Base-by-base conservation (phyloP, 2,888 invertebrate species). In the Agrotis exclamationis region DNA sequence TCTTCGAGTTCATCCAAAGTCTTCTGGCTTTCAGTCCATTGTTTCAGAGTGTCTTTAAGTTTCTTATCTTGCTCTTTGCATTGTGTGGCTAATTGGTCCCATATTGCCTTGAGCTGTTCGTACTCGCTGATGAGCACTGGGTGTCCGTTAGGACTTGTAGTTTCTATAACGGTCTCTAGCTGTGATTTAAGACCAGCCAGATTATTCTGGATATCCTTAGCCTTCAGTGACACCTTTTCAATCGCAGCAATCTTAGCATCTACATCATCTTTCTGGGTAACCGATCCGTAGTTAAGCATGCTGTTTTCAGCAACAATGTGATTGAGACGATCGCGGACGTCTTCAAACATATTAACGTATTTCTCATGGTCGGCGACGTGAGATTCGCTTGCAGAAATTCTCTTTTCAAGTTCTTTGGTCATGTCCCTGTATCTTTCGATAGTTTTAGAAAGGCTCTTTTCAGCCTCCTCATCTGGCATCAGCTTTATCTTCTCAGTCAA, bases 331-430 rank as follows among this genome's bases (percentile, higher is more conserved):
- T 99, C 99, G 58, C 98, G 97, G 54, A 98, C 97, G 86, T 98
- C 98, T 92, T 99, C 99, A 84, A 98, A 97, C 64, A 97, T 97
- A 90, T 98, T 98, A 45, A 98, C 97, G 86, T 98, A 99, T 60
- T 97, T 97, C 91, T 99, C 99, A 89, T 99, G 99, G 88, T 98
- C 98, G 0, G 96, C 89, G 0, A 99, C 98, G 85, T 98, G 97
- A 74, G 97, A 97, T 87, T 98, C 98, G 44, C 97, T 97, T 6
- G 96, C 93, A 20, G 94, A 93, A 53, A 98, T 97, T 84, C 98
- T 96, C 58, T 97, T 97, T 68, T 97, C 96, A 0, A 98, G 97
- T 86, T 97, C 97, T 74, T 97, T 96, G 0, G 97, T 96, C 73
- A 98, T 95, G 54, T 97, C 96, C 62, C 97, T 97, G 87, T 98